Evolutionary conservation across 2,113 vertebrate species (phyloP), one percentile per base, ranked within the genome.

Genomic region (Pelecanoides urinatrix): DNA sequence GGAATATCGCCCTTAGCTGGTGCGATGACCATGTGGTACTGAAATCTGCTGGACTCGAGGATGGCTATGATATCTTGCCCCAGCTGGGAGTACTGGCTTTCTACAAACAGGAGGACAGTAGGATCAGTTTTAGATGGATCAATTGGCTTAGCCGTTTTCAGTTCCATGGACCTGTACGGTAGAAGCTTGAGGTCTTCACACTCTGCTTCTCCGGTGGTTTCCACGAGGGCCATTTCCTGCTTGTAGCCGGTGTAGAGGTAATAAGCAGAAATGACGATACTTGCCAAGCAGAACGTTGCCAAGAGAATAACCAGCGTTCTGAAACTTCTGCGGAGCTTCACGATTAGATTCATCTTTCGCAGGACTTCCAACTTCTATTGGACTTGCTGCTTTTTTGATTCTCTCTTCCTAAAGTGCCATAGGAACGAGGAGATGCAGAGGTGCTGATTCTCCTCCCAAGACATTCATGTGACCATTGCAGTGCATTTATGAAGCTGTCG

Each of bases 401-500:
- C 76, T 83, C 80, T 91, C 93, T 88, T 97, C 89, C 95, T 98
- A 98, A 91, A 96, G 93, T 83, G 89, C 88, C 96, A 96, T 96
- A 25, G 61, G 95, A 95, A 90, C 0, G 18, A 94, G 95, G 88
- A 74, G 80, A 74, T 26, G 62, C 58, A 67, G 97, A 92, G 95
- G 95, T 95, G 87, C 89, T 40, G 50, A 58, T 94, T 95, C 85
- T 86, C 79, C 95, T 97, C 95, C 90, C 72, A 27, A 68, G 78
- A n/a, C 2, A 70, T 98, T 99, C 98, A 99, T 99, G 99, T 99
- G 98, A 99, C 99, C 99, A 99, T 99, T 97, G 99, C 99, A 99
- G 98, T 98, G 96, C 98, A 98, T 97, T 96, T 97, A 97, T 76
- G 93, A 97, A 94, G 53, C 6, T 56, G 36, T 47, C 0, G 11